These are phyloP conservation scores for Lepidurus packardi DNA, from an alignment of 1,140 invertebrate species.

Conservation along the genomic window DNA sequence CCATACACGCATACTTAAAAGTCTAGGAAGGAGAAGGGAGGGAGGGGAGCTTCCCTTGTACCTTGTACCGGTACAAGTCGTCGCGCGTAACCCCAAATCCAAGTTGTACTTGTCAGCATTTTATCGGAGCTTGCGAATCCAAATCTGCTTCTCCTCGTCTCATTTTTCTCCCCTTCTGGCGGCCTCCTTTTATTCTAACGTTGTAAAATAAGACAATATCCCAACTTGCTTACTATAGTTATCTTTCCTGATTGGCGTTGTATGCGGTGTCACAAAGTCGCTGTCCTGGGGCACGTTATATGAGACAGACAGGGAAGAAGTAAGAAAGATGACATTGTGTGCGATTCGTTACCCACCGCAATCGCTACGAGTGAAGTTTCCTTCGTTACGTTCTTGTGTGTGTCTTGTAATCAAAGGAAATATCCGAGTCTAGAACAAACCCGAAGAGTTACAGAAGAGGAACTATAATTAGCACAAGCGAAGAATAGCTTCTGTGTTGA, in stretches of 20 bases:
- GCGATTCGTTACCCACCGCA: background rate
- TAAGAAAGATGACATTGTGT: background rate
- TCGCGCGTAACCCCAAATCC: background rate
- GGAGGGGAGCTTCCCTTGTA: background rate
- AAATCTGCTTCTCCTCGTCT: background rate
- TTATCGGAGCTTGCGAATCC: background rate
- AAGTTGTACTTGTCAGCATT: background rate
- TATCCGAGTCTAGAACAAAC: background rate
- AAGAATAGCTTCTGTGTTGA: no score
- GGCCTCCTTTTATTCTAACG: background rate
- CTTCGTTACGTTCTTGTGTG: background rate
- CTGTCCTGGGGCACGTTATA: background rate
- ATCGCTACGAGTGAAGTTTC: background rate
- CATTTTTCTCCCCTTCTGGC: background rate
- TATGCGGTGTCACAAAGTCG: background rate
- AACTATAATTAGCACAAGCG: no score
- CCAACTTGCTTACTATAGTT: background rate
- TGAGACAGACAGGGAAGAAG: background rate
- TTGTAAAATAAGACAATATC: background rate
- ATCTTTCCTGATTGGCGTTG: constrained; percentile 23
- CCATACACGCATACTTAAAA: background rate
- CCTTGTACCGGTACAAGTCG: background rate
- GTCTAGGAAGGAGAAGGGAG: background rate
- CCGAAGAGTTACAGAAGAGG: background rate
- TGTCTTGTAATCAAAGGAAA: background rate